A percentile compares a stretch with the other conserved stretches of the same genome.
phyloP scores from a whole-genome alignment of 1,140 invertebrate species.

The Lordiphosa clarofinis region DNA sequence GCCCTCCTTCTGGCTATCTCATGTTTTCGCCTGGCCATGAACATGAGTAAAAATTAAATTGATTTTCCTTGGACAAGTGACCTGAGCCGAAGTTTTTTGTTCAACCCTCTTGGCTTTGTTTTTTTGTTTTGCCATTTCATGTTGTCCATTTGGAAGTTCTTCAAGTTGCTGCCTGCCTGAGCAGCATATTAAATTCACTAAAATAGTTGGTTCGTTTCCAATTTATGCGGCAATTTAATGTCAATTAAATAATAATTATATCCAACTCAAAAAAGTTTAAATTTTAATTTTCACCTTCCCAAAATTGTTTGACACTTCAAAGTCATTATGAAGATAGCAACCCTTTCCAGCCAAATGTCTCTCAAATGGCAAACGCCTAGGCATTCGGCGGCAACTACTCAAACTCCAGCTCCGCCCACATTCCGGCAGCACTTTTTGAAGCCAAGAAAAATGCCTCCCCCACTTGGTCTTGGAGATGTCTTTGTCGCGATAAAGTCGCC shows the following conservation, averaged over 20 bases:
- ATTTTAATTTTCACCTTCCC: constrained; percentile 61
- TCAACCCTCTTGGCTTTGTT: constrained; percentile 11
- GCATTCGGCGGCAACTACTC: constrained; percentile 31
- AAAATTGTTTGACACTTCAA: constrained; percentile 67
- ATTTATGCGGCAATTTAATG: constrained; percentile 44
- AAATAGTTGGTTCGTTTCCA: constrained; percentile 26
- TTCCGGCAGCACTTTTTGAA: no score
- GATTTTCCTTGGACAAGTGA: constrained; percentile 65
- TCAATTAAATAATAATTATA: constrained; percentile 71
- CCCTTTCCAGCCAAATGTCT: constrained; percentile 20
- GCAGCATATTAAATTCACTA: constrained; percentile 43
- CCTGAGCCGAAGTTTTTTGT: constrained; percentile 37
- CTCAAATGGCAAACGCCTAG: constrained; percentile 22
- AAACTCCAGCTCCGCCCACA: constrained; percentile 26
- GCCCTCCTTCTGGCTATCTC: constrained; percentile 3
- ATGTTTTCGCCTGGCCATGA: constrained; percentile 28
- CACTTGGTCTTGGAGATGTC: constrained; percentile 40
- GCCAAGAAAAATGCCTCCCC: constrained; percentile 56
- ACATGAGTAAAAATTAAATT: constrained; percentile 74
- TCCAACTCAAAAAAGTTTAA: constrained; percentile 34
- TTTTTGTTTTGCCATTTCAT: neutral
- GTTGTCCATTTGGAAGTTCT: constrained; percentile 17
- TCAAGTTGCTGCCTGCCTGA: constrained; percentile 14
- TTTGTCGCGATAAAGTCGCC: constrained; percentile 41
- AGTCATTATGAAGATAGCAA: constrained; percentile 75